These are phyloP conservation scores for Nesidiocoris tenuis DNA, from an alignment of 2,888 invertebrate species.

Conservation along the genomic window DNA sequence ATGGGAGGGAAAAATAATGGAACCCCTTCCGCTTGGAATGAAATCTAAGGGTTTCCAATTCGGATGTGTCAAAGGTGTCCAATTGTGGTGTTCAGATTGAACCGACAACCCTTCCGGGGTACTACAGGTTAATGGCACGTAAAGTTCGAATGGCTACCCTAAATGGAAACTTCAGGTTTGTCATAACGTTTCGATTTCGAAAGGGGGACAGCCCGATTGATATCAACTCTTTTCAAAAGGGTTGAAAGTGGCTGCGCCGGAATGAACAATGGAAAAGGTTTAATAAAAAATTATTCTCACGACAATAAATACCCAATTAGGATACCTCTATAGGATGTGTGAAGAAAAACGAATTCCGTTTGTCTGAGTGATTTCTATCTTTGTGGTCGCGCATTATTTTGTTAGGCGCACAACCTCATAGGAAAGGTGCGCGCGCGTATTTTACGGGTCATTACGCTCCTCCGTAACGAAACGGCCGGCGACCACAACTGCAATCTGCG, in stretches of 20 bases:
- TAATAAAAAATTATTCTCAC: background rate
- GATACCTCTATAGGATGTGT: background rate
- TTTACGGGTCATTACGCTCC: conserved; percentile 1
- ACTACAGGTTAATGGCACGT: background rate
- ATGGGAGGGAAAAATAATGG: background rate
- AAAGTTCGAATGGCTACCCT: background rate
- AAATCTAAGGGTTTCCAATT: background rate
- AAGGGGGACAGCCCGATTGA: background rate
- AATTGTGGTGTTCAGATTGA: background rate
- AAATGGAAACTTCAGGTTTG: background rate
- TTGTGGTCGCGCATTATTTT: background rate
- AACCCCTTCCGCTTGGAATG: background rate
- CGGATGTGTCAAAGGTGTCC: background rate
- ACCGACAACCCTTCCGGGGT: background rate
- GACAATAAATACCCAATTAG: conserved; percentile 13
- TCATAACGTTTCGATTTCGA: background rate
- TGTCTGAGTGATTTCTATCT: background rate
- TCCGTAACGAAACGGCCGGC: background rate
- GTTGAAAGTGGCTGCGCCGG: background rate
- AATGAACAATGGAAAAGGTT: background rate
- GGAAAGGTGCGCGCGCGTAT: background rate
- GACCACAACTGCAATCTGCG: background rate
- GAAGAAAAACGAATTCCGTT: background rate
- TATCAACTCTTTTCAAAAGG: background rate
- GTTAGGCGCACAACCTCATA: background rate